Base-by-base conservation (phyloP, 1,140 invertebrate genomes). In the Carposina sasakii region DNA sequence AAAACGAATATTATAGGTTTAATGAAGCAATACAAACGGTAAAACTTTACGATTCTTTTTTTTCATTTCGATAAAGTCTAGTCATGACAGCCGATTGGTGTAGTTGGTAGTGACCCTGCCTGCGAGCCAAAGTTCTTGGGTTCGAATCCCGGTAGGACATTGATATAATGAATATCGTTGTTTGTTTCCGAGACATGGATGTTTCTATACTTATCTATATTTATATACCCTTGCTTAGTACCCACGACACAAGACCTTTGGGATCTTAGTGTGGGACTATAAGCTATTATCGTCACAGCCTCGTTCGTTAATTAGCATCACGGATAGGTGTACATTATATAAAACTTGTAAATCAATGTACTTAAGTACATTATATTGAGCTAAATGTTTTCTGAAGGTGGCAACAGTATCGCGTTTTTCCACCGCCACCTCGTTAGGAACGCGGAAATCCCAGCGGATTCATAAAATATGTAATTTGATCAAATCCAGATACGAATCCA, bases 391-490 rank as follows among this genome's bases (percentile, higher is more conserved):
- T n/a, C n/a, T n/a, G n/a, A n/a, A n/a, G n/a, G n/a, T n/a, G 36
- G 22, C 19, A 21, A 8, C 1, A 9, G 17, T 20, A 21, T 3
- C 36, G 12, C 33, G 8, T 16, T 16, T 9, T 16, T 16, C 19
- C 9, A 21, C 36, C 42, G 31, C 16, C 37, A 45, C 43, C 52
- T 62, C 52, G 52, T 54, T 54, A 62, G 55, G 34, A 28, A 39
- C 43, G 53, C 55, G 52, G 55, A 52, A 47, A 34, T 57, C 46
- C 44, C 51, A n/a, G 53, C 37, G 46, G 52, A 54, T 57, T 62
- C 55, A 62, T 62, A 52, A 62, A 62, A 62, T 53, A 62, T 62
- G 55, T 62, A 62, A 62, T 62, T 58, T 62, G 59, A 62, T 62
- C 52, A 52, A 52, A 49, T 52, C 50, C 53, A 39, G 45, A 37